A percentile compares a stretch with the other conserved stretches of the same genome.
phyloP scores from a whole-genome alignment of 2,113 vertebrate species.

The Saccopteryx bilineata region DNA sequence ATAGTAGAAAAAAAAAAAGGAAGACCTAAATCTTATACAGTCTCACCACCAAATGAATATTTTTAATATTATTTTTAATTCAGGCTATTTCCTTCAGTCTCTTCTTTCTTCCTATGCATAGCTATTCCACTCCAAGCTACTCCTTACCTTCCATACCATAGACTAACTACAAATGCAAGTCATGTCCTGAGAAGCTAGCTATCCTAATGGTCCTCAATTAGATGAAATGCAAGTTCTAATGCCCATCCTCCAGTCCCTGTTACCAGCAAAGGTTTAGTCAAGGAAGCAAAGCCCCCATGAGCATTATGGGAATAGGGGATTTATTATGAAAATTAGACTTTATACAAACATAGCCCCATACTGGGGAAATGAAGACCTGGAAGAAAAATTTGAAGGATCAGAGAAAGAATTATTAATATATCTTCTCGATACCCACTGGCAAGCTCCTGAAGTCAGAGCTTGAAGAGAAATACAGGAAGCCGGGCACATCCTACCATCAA shows the following conservation, averaged over 20 bases:
- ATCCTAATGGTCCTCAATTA: not conserved
- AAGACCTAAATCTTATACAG: not conserved
- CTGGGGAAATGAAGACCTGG: not conserved
- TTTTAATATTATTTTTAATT: not conserved
- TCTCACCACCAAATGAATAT: not conserved
- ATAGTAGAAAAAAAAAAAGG: not conserved
- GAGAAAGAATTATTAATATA: not conserved
- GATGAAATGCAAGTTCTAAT: not conserved
- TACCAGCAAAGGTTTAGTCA: not conserved
- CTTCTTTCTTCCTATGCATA: not conserved
- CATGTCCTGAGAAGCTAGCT: not conserved
- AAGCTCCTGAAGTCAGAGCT: not conserved
- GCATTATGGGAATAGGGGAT: not conserved
- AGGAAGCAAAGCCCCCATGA: not conserved
- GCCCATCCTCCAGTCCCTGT: not conserved
- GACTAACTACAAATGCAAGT: not conserved
- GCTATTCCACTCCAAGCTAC: not conserved
- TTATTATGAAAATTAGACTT: not conserved
- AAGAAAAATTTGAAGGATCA: not conserved
- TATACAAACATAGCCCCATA: not conserved
- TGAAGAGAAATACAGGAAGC: not conserved
- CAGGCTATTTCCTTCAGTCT: not conserved
- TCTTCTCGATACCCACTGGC: not conserved
- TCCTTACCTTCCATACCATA: not conserved
- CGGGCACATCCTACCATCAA: not conserved